phyloP scores from a whole-genome alignment of 2,888 invertebrate genomes.

The Emesis russula region DNA sequence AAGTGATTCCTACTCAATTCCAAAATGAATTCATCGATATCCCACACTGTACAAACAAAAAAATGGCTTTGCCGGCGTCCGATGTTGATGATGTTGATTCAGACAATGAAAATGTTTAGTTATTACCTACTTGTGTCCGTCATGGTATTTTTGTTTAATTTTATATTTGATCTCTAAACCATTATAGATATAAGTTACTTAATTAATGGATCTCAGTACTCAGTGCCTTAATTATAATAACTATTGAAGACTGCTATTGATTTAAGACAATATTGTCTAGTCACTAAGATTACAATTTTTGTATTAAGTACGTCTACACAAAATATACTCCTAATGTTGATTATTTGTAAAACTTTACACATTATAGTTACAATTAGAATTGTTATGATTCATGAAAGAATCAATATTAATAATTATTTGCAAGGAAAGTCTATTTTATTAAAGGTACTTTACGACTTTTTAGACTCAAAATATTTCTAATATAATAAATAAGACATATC shows the following conservation, averaged over 20 bases:
- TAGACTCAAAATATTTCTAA: too few relatives aligned
- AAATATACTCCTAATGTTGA: neutral
- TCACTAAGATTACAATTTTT: neutral
- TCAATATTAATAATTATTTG: too few relatives aligned
- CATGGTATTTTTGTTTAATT: neutral
- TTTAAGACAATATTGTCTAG: neutral
- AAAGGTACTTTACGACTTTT: too few relatives aligned
- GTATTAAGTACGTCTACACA: neutral
- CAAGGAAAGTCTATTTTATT: too few relatives aligned
- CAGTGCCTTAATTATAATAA: neutral
- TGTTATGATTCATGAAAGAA: too few relatives aligned
- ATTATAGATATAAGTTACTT: neutral
- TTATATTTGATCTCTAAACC: neutral
- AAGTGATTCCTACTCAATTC: conserved; percentile 19
- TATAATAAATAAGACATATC: too few relatives aligned
- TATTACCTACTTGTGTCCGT: neutral
- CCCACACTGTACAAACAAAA: conserved; percentile 23
- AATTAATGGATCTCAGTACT: neutral
- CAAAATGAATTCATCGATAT: conserved; percentile 28
- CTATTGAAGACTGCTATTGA: neutral
- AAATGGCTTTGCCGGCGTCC: conserved; percentile 23
- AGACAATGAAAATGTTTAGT: conserved; percentile 12
- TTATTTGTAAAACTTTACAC: neutral
- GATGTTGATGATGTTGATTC: conserved; percentile 15
- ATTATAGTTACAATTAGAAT: too few relatives aligned